A percentile compares a stretch with the other conserved stretches of the same genome.
phyloP scores from a whole-genome alignment of 2,888 invertebrate species.

The Amphipyra berbera region DNA sequence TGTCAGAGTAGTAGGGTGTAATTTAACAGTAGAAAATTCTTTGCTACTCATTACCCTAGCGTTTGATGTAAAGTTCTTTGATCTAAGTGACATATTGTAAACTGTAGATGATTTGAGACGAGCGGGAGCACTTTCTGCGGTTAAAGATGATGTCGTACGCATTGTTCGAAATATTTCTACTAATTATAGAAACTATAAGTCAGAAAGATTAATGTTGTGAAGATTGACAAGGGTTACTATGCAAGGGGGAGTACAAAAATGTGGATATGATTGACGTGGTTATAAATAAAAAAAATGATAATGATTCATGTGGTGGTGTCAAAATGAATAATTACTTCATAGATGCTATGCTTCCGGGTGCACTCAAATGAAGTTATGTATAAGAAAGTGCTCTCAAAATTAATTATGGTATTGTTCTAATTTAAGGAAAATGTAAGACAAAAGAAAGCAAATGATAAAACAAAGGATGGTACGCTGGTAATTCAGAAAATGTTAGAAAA shows the following conservation, averaged over 20 bases:
- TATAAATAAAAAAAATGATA: slow-evolving; percentile 59
- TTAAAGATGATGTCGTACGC: slow-evolving; percentile 70
- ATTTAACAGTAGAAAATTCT: slow-evolving; percentile 64
- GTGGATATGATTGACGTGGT: slow-evolving; percentile 66
- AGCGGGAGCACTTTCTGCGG: slow-evolving; percentile 74
- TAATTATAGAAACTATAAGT: slow-evolving; percentile 80
- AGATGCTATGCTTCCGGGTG: slow-evolving; percentile 39
- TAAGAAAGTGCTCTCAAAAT: not conserved
- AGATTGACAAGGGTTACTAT: slow-evolving; percentile 73
- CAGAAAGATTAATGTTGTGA: slow-evolving; percentile 75
- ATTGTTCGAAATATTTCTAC: slow-evolving; percentile 72
- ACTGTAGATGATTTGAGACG: slow-evolving; percentile 82
- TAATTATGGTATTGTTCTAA: not conserved
- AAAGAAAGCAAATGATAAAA: not conserved
- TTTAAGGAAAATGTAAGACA: not conserved
- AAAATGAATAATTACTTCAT: slow-evolving; percentile 49
- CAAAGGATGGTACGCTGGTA: not conserved
- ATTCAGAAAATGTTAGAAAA: not conserved
- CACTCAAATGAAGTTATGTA: slow-evolving; percentile 9
- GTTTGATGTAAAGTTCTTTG: slow-evolving; percentile 86
- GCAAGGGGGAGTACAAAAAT: slow-evolving; percentile 60
- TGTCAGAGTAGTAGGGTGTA: slow-evolving; percentile 47
- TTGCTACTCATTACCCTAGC: slow-evolving; percentile 71
- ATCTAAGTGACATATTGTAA: slow-evolving; percentile 85
- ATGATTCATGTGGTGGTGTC: slow-evolving; percentile 65